Base-by-base conservation (phyloP, 2,797 vertebrate species). In the Cynopterus sphinx region DNA sequence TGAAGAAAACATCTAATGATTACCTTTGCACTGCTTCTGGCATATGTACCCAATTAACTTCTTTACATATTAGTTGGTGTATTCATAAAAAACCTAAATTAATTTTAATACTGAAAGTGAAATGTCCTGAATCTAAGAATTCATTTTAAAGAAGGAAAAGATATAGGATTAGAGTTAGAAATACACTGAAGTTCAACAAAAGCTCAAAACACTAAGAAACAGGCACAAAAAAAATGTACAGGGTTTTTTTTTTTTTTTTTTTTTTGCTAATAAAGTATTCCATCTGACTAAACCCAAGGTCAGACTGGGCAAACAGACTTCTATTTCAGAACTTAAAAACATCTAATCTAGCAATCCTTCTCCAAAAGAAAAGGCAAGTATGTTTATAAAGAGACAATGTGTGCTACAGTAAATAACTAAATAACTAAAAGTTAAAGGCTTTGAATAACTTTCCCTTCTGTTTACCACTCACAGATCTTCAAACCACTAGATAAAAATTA, bases 401-500 rank as follows among this genome's bases (percentile, higher is more conserved):
- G 11, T 68, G 51, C 61, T 89, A 8, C 0, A 21, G 36, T 24
- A 94, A 65, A 68, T 36, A 85, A 87, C 26, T 24, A 94, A 65
- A 68, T 36, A 85, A 87, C 26, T 17, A 19, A n/a, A 68, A 53
- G 46, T 43, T 86, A 65, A 70, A 59, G 46, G 41, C 19, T 94
- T 78, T 79, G 33, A 70, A 22, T 57, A 82, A 55, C n/a, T 79
- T 39, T 73, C 77, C 68, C n/a, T 90, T 70, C 31, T 61, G n/a
- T 92, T 73, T 61, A 78, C 41, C 33, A 75, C 22, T 85, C 53
- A 67, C 5, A 75, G 31, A 91, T 33, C 65, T 91, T 89, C 53
- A 89, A 89, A 83, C 67, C 53, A 95, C n/a, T 57, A 82, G 43
- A 67, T 49, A 94, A 85, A 85, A 95, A 70, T 26, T 46, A 39